phyloP scores from a whole-genome alignment of 2,888 invertebrate genomes.

The Euzophera pinguis region DNA sequence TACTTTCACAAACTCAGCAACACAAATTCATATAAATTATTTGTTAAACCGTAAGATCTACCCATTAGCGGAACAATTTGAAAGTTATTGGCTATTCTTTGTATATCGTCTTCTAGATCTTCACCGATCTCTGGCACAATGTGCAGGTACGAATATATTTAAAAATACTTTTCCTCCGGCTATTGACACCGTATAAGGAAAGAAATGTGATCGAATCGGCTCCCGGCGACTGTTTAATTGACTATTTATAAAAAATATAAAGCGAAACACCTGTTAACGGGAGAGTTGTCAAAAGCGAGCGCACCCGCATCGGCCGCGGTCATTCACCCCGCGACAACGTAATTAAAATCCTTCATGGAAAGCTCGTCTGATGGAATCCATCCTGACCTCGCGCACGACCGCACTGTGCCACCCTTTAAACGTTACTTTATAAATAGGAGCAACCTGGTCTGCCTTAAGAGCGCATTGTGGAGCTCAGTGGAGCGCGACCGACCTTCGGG shows the following conservation, averaged over 20 bases:
- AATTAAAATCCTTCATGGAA: constrained; percentile 79
- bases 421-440: constrained; percentile 71
- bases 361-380: constrained; percentile 73
- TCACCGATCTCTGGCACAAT: background rate
- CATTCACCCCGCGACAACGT: constrained; percentile 64
- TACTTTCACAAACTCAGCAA: background rate
- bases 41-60: constrained; percentile 9
- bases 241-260: constrained; percentile 18
- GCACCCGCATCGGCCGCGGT: constrained; percentile 46
- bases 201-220: constrained; percentile 10
- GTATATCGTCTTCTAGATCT: constrained; percentile 10
- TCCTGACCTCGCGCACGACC: constrained; percentile 69
- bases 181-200: constrained; percentile 9
- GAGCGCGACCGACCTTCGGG: constrained; percentile 10
- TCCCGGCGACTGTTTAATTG: background rate
- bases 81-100: constrained; percentile 12
- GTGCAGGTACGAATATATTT: constrained; percentile 2
- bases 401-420: constrained; percentile 62
- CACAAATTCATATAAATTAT: constrained; percentile 12
- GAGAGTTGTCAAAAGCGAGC: constrained; percentile 50
- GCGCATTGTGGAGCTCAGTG: constrained; percentile 19
- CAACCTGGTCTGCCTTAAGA: constrained; percentile 30
- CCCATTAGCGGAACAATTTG: constrained; percentile 12
- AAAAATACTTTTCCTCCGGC: background rate
- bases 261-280: constrained; percentile 49